Conservation (phyloP, 2,113 vertebrate species). For the Hippocampus zosterae region DNA sequence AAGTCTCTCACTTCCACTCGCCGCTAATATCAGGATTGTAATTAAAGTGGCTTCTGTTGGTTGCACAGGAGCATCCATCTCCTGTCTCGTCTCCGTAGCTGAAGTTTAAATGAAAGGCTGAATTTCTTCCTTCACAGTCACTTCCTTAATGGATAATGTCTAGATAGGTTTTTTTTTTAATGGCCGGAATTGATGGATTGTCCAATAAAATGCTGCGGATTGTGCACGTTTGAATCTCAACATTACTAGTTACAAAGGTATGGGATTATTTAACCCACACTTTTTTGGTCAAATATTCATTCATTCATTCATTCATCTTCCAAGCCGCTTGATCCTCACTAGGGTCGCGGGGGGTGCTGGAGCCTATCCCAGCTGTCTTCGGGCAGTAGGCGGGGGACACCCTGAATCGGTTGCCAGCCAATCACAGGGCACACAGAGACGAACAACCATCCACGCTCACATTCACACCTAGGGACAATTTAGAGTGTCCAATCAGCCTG, state of each 20-base stretch:
- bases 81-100: conserved; percentile 43
- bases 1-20: conserved; percentile 31
- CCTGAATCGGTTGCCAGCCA: too few species aligned
- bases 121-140: conserved; percentile 46
- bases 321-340: too few species aligned
- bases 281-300: background rate
- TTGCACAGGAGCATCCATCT: conserved; percentile 64
- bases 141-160: conserved; percentile 58
- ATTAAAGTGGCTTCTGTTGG: conserved; percentile 64
- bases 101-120: conserved; percentile 62
- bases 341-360: too few species aligned
- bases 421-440: too few species aligned
- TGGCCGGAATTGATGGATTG: conserved; percentile 50
- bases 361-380: too few species aligned
- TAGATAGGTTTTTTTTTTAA: conserved; percentile 37
- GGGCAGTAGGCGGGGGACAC: too few species aligned
- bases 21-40: conserved; percentile 60
- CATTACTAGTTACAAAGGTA: background rate
- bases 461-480: too few species aligned
- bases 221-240: conserved; percentile 7
- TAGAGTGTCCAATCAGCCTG: too few species aligned
- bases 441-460: too few species aligned
- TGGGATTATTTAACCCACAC: background rate
- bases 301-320: too few species aligned
- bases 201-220: conserved; percentile 18